Conservation (phyloP, 1,140 invertebrate genomes). For the Carposina sasakii region DNA sequence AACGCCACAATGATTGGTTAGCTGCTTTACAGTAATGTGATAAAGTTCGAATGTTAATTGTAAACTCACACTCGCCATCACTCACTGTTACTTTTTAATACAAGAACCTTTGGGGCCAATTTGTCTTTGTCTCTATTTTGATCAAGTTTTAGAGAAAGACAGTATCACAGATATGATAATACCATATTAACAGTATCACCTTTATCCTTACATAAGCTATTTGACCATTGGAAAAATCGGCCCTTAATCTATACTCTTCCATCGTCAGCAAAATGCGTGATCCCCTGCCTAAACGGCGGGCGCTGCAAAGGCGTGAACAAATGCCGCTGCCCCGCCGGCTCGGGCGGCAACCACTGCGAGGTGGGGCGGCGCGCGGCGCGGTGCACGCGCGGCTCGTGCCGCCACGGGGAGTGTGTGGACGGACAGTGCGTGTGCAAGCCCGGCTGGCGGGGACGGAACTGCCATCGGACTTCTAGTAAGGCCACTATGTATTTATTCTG, state of each 20-base stretch:
- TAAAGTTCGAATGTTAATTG: too few relatives aligned
- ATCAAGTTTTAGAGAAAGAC: too few relatives aligned
- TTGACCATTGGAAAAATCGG: too few relatives aligned
- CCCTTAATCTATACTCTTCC: too few relatives aligned
- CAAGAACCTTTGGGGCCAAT: too few relatives aligned
- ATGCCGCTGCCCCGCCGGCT: slow-evolving; percentile 85
- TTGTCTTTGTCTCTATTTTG: slow-evolving; percentile 5
- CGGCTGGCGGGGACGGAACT: slow-evolving; percentile 82
- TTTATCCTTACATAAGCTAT: too few relatives aligned
- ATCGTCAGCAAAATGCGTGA: slow-evolving; percentile 87
- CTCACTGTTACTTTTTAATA: too few relatives aligned
- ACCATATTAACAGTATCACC: too few relatives aligned
- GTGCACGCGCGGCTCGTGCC: slow-evolving; percentile 79
- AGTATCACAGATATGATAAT: too few relatives aligned
- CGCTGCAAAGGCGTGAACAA: slow-evolving; percentile 89
- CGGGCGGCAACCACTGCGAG: slow-evolving; percentile 89
- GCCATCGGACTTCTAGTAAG: slow-evolving; percentile 54
- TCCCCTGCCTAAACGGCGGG: slow-evolving; percentile 89
- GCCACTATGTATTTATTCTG: neutral
- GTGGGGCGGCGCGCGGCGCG: slow-evolving; percentile 82
- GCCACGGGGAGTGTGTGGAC: slow-evolving; percentile 80
- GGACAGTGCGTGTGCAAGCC: slow-evolving; percentile 82
- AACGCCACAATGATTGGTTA: too few relatives aligned
- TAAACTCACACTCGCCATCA: too few relatives aligned
- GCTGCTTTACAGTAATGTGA: too few relatives aligned